These are phyloP conservation scores for Danio tinwini DNA, from an alignment of 2,797 vertebrate genomes.

Conservation along the genomic window DNA sequence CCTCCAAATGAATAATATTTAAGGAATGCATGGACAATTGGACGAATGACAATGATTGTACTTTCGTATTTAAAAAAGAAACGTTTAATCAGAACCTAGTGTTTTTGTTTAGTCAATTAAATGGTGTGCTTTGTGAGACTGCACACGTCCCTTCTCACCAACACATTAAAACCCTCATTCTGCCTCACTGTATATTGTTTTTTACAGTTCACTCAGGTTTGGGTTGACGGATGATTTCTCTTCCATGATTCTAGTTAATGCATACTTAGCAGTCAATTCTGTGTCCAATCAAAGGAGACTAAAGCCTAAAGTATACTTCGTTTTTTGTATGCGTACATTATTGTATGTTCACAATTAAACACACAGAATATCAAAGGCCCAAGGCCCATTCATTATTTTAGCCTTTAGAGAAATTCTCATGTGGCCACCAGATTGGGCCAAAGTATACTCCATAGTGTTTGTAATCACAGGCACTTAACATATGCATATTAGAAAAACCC, in stretches of 20 bases:
- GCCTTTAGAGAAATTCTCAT: too few species aligned
- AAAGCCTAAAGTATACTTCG: too few species aligned
- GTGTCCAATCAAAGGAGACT: slow-evolving; percentile 28
- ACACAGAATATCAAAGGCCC: too few species aligned
- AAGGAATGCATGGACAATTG: slow-evolving; percentile 40
- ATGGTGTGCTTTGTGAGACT: slow-evolving; percentile 25
- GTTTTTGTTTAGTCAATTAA: slow-evolving; percentile 41
- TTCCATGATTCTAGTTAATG: slow-evolving; percentile 62
- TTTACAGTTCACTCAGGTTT: slow-evolving; percentile 81
- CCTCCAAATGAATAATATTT: slow-evolving; percentile 40
- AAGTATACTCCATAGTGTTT: too few species aligned
- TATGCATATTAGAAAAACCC: too few species aligned
- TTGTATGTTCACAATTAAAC: too few species aligned
- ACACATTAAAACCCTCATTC: slow-evolving; percentile 63
- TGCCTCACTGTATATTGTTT: slow-evolving; percentile 67
- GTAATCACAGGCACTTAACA: too few species aligned
- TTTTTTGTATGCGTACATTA: too few species aligned
- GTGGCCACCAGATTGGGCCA: too few species aligned
- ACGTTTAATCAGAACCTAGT: slow-evolving; percentile 18
- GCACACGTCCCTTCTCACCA: slow-evolving; percentile 58
- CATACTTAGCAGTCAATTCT: slow-evolving; percentile 36
- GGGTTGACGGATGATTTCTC: slow-evolving; percentile 65
- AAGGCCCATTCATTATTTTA: too few species aligned
- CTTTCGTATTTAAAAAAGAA: slow-evolving; percentile 40
- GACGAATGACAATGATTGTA: slow-evolving; percentile 53